Percentiles rank a stretch among this genome's conserved stretches.
Conservation (phyloP, 2,113 vertebrate genomes). For the Lamprologus callipterus region DNA sequence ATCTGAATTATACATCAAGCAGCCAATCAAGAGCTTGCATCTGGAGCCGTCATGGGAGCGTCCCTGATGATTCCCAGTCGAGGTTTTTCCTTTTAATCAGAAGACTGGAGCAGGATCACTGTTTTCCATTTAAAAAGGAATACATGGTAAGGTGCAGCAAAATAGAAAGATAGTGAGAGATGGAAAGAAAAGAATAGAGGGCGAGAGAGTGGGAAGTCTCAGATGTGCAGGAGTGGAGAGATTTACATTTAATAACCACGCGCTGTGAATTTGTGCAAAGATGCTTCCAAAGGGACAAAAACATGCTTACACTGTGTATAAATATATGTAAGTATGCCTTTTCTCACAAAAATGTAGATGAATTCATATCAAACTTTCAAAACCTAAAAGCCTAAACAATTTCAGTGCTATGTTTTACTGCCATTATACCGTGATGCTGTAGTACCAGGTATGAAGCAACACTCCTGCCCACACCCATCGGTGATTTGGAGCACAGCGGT, state of each 20-base stretch:
- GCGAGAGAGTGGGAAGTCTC: not conserved
- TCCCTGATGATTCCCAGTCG: conserved; percentile 42
- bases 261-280: not conserved
- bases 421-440: not conserved
- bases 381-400: not conserved
- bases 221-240: not conserved
- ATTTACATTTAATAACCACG: not conserved
- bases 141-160: not conserved
- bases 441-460: not conserved
- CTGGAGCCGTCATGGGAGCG: conserved; percentile 32
- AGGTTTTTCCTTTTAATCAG: conserved; percentile 54
- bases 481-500: not conserved
- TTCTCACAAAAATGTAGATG: not conserved
- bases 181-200: not conserved
- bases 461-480: not conserved
- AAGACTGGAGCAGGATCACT: conserved; percentile 33
- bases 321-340: not conserved
- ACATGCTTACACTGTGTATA: not conserved
- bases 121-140: conserved; percentile 23
- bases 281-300: not conserved
- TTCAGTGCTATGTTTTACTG: not conserved
- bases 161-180: not conserved
- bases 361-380: not conserved
- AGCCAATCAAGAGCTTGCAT: conserved; percentile 54
- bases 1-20: conserved; percentile 69